Evolutionary conservation across 2,888 invertebrate species (phyloP).

Genomic region (Andrena haemorrhoa): DNA sequence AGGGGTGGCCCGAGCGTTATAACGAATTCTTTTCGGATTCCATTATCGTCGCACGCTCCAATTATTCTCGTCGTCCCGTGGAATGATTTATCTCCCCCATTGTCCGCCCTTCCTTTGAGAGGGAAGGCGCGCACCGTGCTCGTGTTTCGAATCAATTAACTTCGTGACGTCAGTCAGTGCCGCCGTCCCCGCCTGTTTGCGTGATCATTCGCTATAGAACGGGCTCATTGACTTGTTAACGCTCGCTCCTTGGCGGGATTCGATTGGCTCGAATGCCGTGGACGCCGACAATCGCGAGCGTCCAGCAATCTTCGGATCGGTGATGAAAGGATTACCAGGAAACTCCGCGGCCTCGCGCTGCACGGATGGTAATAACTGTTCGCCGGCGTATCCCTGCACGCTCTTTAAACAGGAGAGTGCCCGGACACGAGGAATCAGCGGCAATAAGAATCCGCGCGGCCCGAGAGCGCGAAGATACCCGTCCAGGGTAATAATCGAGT

Average conservation of each 20-base stretch:
- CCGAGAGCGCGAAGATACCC: too few species aligned
- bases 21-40: conserved; percentile 78
- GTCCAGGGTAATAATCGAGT: conserved; percentile 20
- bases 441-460: too few species aligned
- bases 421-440: too few species aligned
- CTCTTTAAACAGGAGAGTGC: too few species aligned
- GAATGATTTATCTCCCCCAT: conserved; percentile 77
- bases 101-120: conserved; percentile 52
- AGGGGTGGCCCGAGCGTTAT: conserved; percentile 50
- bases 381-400: too few species aligned
- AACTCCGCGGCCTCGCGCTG: background rate
- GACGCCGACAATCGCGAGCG: background rate
- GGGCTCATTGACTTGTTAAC: conserved; percentile 60
- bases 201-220: conserved; percentile 42
- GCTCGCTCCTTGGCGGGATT: conserved; percentile 43
- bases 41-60: conserved; percentile 76
- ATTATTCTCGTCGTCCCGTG: conserved; percentile 75
- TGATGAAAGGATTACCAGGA: background rate
- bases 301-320: background rate
- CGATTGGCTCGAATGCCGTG: conserved; percentile 31
- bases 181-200: conserved; percentile 51
- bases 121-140: conserved; percentile 43
- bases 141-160: conserved; percentile 69
- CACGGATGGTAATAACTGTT: too few species aligned
- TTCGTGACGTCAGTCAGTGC: conserved; percentile 52